phyloP scores from a whole-genome alignment of 2,113 vertebrate species.

The Porphyrio hochstetteri region DNA sequence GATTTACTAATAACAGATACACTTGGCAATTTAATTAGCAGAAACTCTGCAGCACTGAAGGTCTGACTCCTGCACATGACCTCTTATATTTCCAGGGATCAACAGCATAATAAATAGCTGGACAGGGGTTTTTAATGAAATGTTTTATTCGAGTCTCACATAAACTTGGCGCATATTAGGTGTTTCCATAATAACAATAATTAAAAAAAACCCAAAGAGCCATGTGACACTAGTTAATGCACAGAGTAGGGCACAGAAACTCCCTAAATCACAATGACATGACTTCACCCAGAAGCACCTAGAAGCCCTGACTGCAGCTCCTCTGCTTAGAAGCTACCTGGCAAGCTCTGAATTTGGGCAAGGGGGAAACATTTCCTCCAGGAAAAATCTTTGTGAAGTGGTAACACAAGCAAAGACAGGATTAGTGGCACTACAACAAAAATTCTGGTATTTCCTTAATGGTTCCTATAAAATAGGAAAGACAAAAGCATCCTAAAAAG shows the following conservation, averaged over 20 bases:
- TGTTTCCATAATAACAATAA: slow-evolving; percentile 38
- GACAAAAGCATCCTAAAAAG: not conserved
- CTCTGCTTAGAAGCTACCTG: not conserved
- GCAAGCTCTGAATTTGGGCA: not conserved
- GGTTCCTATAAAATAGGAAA: not conserved
- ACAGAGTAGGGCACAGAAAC: not conserved
- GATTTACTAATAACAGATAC: slow-evolving; percentile 33
- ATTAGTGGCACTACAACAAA: not conserved
- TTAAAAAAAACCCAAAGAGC: not conserved
- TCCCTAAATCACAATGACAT: not conserved
- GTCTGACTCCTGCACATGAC: slow-evolving; percentile 40
- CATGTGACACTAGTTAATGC: not conserved
- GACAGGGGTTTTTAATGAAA: slow-evolving; percentile 53
- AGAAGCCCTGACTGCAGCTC: not conserved
- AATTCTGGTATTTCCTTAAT: not conserved
- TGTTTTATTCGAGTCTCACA: slow-evolving; percentile 32
- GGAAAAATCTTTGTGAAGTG: not conserved
- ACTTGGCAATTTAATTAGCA: slow-evolving; percentile 54
- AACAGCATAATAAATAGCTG: slow-evolving; percentile 47
- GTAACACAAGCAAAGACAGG: not conserved
- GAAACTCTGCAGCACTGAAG: slow-evolving; percentile 16
- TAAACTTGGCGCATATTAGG: not conserved
- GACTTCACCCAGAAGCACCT: not conserved
- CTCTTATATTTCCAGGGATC: slow-evolving; percentile 32
- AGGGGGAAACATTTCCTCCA: not conserved